Conservation (phyloP, 2,888 invertebrate genomes). For the Tipula unca region DNA sequence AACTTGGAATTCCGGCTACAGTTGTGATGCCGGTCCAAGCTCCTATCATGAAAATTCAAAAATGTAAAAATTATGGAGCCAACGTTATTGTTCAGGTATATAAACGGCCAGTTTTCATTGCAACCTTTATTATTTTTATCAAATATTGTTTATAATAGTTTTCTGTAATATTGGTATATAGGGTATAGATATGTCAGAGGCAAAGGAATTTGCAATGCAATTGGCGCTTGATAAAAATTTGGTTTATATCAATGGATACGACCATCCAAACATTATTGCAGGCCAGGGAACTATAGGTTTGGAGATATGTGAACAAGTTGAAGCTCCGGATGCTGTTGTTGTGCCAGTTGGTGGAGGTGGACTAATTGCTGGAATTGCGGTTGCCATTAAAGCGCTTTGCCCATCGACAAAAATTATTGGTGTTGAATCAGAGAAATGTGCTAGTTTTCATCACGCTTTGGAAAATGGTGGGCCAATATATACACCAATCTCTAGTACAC, state of each 20-base stretch:
- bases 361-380: conserved; percentile 74
- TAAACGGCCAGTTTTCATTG: neutral
- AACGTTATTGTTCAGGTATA: conserved; percentile 60
- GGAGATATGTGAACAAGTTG: conserved; percentile 86
- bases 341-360: conserved; percentile 70
- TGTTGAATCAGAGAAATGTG: conserved; percentile 85
- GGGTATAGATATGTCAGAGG: conserved; percentile 77
- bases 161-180: conserved; percentile 28
- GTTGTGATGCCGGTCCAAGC: conserved; percentile 95
- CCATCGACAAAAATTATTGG: conserved; percentile 81
- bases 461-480: conserved; percentile 57
- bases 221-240: conserved; percentile 61
- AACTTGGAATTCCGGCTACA: conserved; percentile 60
- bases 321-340: conserved; percentile 78
- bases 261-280: conserved; percentile 91
- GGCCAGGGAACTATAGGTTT: conserved; percentile 92
- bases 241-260: conserved; percentile 88
- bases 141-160: too few species aligned
- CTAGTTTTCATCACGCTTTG: conserved; percentile 72
- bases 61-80: conserved; percentile 77
- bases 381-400: conserved; percentile 78
- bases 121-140: too few species aligned
- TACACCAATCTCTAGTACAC: conserved; percentile 59
- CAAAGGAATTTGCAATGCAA: conserved; percentile 69
- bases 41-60: conserved; percentile 91